Evolutionary conservation across 2,113 vertebrate genomes (phyloP), one percentile per base, ranked within the genome.

Genomic region (Sarotherodon lohbergeri): DNA sequence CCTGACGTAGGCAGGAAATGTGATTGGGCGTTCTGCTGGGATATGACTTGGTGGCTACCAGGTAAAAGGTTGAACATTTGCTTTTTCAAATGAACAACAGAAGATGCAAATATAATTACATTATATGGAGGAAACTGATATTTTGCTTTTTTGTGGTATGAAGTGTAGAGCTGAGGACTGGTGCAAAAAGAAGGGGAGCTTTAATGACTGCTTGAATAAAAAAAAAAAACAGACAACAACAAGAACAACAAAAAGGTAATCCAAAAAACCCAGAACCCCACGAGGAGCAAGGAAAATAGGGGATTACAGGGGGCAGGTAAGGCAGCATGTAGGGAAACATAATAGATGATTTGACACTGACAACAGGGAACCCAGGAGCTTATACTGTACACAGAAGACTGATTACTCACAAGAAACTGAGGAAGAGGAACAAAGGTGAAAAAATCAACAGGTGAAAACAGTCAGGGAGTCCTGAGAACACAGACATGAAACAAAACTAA

Each of bases 1-100:
- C 9, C 46, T 52, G 10, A 52, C 1, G 0, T 32, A 50, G 46
- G 24, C 27, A n/a, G 73, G 43, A 50, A 50, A 11, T 50, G 27
- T 0, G 9, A 78, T 4, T 32, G 43, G 71, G 71, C 9, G 0
- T 10, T 17, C 3, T 73, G 68, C 22, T 71, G n/a, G 5, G n/a
- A 24, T 32, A 78, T 50, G 43, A 78, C 27, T 50, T 78, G 46
- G 16, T 29, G 14, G 22, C 14, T 76, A 29, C 5, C 9, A 2
- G 27, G 71, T 48, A 4, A 50, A 29, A 76, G 43, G 43, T 17
- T 76, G 14, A 48, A 11, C 4, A 48, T 76, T 48, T 48, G 14
- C 16, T 48, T 78, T 50, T 78, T 50, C 71, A 76, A 14, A 29
- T 78, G 3, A 32, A 48, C 24, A 73, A 71, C 36, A 9, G 6